A percentile compares a stretch with the other conserved stretches of the same genome.
Conservation (phyloP, 1,140 invertebrate species). For the Drosophila carrolli region DNA sequence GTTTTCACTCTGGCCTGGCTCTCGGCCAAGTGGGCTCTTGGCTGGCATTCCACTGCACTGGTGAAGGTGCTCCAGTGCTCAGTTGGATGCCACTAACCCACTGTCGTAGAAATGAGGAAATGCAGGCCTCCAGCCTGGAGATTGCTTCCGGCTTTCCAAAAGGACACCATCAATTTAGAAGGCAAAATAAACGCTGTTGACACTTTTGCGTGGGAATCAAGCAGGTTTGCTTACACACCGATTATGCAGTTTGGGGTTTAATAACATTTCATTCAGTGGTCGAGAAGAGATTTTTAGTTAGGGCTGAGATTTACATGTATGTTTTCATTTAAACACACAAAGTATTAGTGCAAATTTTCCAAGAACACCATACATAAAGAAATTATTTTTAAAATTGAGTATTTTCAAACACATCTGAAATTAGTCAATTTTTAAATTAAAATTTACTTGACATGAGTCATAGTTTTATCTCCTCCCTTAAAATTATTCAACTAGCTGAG, state of each 20-base stretch:
- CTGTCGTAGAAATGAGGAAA: conserved; percentile 69
- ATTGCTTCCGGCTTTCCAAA: conserved; percentile 58
- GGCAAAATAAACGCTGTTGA: conserved; percentile 14
- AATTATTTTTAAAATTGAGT: no score
- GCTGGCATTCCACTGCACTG: conserved; percentile 21
- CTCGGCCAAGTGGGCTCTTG: conserved; percentile 23
- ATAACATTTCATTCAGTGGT: background rate
- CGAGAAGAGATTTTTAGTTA: no score
- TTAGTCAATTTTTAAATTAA: no score
- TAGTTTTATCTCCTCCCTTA: no score
- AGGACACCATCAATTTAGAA: conserved; percentile 33
- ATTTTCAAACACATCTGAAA: no score
- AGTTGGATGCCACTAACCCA: conserved; percentile 52
- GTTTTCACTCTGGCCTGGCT: conserved; percentile 34
- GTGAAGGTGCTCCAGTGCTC: conserved; percentile 1
- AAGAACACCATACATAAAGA: no score
- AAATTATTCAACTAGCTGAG: no score
- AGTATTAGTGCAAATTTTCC: no score
- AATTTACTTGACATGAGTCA: no score
- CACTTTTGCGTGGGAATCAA: conserved; percentile 23
- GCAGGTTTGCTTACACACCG: background rate
- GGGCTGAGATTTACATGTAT: no score
- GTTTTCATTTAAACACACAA: no score
- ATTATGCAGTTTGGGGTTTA: background rate
- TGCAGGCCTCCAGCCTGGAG: conserved; percentile 8